phyloP scores from a whole-genome alignment of 2,797 vertebrate species.

The Melanotaenia pygmaea region DNA sequence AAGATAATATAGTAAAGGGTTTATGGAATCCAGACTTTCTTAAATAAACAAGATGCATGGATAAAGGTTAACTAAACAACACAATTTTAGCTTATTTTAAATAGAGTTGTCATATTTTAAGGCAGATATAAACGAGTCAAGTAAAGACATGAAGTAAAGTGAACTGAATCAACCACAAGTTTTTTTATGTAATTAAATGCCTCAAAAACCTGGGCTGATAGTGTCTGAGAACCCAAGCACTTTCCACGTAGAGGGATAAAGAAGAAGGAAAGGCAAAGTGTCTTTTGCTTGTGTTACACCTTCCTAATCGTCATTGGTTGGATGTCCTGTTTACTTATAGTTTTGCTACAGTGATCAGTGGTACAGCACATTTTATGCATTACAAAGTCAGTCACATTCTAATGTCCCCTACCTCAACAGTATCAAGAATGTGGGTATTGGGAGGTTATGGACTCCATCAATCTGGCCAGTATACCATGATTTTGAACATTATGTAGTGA shows the following conservation, averaged over 20 bases:
- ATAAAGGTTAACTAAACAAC: background rate
- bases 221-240: background rate
- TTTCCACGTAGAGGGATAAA: background rate
- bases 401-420: slow-evolving; percentile 31
- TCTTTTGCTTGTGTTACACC: background rate
- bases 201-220: background rate
- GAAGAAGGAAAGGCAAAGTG: background rate
- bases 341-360: slow-evolving; percentile 36
- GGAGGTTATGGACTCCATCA: slow-evolving; percentile 27
- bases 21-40: background rate
- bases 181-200: background rate
- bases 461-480: slow-evolving; percentile 53
- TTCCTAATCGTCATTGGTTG: background rate
- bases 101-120: background rate
- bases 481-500: slow-evolving; percentile 52
- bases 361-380: background rate
- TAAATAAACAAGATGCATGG: background rate
- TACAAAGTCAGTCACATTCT: slow-evolving; percentile 29
- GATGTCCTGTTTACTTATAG: background rate
- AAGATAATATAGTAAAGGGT: background rate
- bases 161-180: background rate
- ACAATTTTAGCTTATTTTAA: background rate
- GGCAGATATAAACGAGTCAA: too few species aligned
- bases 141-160: too few species aligned
- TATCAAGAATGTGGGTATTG: slow-evolving; percentile 54